Evolutionary conservation across 2,113 vertebrate genomes (phyloP).

Genomic region (Synchiropus splendidus): DNA sequence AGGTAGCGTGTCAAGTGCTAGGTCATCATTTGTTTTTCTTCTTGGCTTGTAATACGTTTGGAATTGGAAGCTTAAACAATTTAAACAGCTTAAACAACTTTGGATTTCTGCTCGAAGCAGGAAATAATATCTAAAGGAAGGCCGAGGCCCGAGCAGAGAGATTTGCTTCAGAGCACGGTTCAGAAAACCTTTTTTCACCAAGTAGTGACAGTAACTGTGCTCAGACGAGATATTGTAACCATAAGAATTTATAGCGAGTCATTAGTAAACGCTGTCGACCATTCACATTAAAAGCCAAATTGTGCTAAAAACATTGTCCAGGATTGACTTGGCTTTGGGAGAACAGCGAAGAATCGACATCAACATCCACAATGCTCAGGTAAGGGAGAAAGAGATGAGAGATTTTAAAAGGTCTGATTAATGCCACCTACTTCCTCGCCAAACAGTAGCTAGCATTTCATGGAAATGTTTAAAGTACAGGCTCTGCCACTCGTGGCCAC

Average conservation of each 20-base stretch:
- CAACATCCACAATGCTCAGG: background rate
- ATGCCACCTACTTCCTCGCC: no score
- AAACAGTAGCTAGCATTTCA: constrained; percentile 1
- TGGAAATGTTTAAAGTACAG: background rate
- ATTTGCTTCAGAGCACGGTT: background rate
- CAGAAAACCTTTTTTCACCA: background rate
- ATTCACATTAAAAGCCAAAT: background rate
- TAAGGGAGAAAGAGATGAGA: background rate
- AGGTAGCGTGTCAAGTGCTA: no score
- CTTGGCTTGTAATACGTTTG: no score
- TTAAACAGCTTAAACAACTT: no score
- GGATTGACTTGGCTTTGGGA: background rate
- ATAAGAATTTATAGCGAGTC: background rate
- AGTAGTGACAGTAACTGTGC: background rate
- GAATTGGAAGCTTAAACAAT: no score
- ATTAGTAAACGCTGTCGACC: background rate
- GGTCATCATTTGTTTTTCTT: no score
- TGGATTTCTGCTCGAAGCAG: background rate
- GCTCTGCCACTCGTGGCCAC: background rate
- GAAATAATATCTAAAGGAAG: background rate
- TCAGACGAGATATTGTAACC: background rate
- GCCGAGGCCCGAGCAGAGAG: background rate
- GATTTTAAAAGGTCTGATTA: background rate
- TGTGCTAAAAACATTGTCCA: background rate
- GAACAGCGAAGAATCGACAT: background rate